These are phyloP conservation scores for Catostomus latipinnis DNA, from an alignment of 2,797 vertebrate genomes.

Conservation along the genomic window DNA sequence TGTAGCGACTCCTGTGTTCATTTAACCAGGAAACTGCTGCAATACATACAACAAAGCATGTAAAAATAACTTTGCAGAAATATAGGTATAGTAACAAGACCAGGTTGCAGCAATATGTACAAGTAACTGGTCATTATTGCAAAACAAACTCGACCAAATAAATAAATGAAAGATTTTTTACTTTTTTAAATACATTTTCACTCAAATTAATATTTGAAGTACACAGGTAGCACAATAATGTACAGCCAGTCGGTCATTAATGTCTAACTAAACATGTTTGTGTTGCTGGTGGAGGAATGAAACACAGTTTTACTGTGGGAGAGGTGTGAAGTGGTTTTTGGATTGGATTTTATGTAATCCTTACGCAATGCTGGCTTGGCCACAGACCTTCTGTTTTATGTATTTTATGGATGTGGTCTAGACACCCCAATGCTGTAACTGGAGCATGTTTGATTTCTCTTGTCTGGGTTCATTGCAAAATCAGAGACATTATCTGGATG, in stretches of 20 bases:
- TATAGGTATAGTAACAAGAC: no score
- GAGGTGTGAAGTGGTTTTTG: slow-evolving; percentile 35
- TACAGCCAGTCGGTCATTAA: neutral
- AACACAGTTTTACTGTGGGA: slow-evolving; percentile 1
- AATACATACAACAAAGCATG: no score
- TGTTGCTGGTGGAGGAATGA: neutral
- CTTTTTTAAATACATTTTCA: no score
- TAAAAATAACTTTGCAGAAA: no score
- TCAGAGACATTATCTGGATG: neutral
- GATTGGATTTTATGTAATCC: slow-evolving; percentile 25
- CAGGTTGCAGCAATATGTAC: no score
- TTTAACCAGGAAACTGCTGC: no score
- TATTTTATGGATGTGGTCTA: slow-evolving; percentile 24
- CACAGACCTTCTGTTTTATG: slow-evolving; percentile 8
- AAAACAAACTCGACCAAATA: no score
- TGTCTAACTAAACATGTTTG: slow-evolving; percentile 1
- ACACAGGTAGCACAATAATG: no score
- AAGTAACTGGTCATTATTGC: no score
- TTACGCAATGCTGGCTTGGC: slow-evolving; percentile 53
- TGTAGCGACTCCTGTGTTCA: no score
- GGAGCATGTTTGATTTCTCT: slow-evolving; percentile 12
- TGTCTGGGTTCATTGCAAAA: slow-evolving; percentile 7
- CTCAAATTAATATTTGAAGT: no score
- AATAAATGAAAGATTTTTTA: neutral
- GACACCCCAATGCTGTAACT: slow-evolving; percentile 19